A percentile compares a stretch with the other conserved stretches of the same genome.
Conservation (phyloP, 2,797 vertebrate species). For the Manis pentadactyla region DNA sequence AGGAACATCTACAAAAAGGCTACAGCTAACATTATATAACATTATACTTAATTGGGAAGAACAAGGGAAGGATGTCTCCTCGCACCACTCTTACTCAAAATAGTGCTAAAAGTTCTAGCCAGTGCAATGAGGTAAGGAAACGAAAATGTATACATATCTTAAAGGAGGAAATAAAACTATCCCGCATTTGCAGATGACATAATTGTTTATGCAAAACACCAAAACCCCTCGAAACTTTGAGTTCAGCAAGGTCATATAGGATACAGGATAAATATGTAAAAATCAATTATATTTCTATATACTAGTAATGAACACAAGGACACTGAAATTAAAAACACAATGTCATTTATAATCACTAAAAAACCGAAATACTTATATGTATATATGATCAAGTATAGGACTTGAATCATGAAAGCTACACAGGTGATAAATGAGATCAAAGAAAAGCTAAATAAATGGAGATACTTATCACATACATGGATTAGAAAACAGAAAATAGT, state of each 20-base stretch:
- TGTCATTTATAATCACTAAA: neutral
- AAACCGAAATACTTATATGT: neutral
- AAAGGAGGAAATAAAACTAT: neutral
- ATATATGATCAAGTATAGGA: neutral
- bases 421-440: neutral
- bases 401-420: neutral
- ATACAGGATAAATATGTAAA: neutral
- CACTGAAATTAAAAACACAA: neutral
- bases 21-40: neutral
- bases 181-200: neutral
- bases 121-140: neutral
- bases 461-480: neutral
- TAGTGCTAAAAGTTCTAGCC: neutral
- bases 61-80: neutral
- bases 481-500: neutral
- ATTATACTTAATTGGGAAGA: neutral
- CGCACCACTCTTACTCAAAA: neutral
- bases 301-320: neutral
- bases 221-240: neutral
- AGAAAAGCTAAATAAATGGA: neutral
- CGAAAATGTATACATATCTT: neutral
- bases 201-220: neutral
- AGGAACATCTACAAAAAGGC: neutral
- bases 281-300: neutral
- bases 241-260: neutral